phyloP scores from a whole-genome alignment of 2,113 vertebrate genomes.

The Chauna torquata region DNA sequence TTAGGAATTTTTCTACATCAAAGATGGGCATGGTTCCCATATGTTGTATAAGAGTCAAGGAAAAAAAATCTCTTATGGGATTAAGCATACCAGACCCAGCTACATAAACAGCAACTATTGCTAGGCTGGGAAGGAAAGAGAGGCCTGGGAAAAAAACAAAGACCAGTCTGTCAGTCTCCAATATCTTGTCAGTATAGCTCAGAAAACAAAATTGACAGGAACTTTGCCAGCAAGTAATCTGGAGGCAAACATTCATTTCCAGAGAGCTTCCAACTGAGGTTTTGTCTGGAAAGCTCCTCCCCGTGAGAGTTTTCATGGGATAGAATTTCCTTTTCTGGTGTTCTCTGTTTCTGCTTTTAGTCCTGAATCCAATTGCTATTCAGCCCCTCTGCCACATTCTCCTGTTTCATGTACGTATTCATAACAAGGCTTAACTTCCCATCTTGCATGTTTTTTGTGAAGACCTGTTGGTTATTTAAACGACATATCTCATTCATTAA shows the following conservation, averaged over 20 bases:
- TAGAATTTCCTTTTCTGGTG: not conserved
- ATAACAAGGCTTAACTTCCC: not conserved
- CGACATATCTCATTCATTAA: not conserved
- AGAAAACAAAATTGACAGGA: not conserved
- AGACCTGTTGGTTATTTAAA: not conserved
- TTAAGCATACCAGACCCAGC: conserved; percentile 9
- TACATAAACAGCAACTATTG: conserved; percentile 15
- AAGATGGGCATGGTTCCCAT: not conserved
- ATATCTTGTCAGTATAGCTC: not conserved
- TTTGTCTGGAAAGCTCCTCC: not conserved
- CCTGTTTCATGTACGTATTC: not conserved
- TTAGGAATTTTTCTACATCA: not conserved
- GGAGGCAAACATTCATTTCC: not conserved
- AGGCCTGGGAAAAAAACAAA: not conserved
- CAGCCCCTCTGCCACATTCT: not conserved
- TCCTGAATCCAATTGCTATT: not conserved
- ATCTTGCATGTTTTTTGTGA: not conserved
- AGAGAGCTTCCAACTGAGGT: not conserved
- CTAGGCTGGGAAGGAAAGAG: not conserved
- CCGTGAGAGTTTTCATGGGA: not conserved
- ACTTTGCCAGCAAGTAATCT: not conserved
- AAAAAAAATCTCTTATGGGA: not conserved
- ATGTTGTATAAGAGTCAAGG: not conserved
- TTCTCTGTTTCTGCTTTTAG: not conserved
- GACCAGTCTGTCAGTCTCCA: not conserved